Percentiles rank a stretch among this genome's conserved stretches.
phyloP scores from a whole-genome alignment of 2,797 vertebrate species.

The Cetoscarus ocellatus region DNA sequence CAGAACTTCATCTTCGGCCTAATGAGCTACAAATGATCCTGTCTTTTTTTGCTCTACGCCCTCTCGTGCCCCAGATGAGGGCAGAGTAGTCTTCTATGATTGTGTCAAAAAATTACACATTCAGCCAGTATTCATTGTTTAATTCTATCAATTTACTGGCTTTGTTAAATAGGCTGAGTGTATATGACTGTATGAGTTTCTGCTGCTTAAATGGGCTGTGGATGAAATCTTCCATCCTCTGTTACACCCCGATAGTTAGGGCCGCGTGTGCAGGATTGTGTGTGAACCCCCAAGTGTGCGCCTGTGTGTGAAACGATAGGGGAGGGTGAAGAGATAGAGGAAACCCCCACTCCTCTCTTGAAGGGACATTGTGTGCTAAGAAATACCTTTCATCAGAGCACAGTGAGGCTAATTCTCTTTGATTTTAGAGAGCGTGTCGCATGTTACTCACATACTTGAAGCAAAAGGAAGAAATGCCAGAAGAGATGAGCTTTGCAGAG shows the following conservation, averaged over 20 bases:
- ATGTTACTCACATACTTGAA: conserved; percentile 52
- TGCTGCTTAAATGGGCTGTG: conserved; percentile 22
- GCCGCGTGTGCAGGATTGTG: neutral
- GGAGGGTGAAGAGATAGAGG: conserved; percentile 10
- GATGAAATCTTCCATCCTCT: conserved; percentile 22
- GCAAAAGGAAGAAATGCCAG: conserved; percentile 16
- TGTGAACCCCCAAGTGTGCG: conserved; percentile 7
- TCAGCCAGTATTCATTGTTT: conserved; percentile 18
- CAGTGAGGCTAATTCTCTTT: conserved; percentile 37
- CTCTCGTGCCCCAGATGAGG: conserved; percentile 9
- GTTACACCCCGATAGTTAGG: conserved; percentile 22
- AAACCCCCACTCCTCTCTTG: conserved; percentile 31
- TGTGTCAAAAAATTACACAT: conserved; percentile 33
- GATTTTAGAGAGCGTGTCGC: conserved; percentile 39
- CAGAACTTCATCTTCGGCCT: conserved; percentile 30
- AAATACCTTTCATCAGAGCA: conserved; percentile 52
- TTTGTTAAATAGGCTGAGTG: conserved; percentile 4
- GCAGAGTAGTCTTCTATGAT: conserved; percentile 1
- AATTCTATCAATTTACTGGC: conserved; percentile 1
- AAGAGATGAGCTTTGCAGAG: conserved; percentile 9
- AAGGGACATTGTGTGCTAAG: conserved; percentile 26
- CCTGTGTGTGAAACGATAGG: conserved; percentile 2
- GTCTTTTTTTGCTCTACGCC: conserved; percentile 14
- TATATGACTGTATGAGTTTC: conserved; percentile 3
- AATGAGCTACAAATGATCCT: conserved; percentile 47